These are phyloP conservation scores for Argentina silus DNA, from an alignment of 2,797 vertebrate species.

Conservation along the genomic window DNA sequence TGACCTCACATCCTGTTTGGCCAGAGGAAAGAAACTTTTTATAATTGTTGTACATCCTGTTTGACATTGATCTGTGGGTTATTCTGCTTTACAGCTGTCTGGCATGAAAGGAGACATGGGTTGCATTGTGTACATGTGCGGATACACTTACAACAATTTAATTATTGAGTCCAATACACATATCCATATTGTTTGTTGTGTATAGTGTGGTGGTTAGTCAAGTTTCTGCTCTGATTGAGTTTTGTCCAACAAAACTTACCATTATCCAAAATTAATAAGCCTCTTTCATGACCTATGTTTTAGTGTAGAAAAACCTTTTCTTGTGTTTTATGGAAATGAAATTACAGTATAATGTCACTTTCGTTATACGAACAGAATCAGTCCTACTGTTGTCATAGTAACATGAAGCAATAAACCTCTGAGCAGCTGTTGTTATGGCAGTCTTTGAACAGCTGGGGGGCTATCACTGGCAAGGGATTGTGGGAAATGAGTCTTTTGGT, in stretches of 20 bases:
- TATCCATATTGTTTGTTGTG: constrained; percentile 41
- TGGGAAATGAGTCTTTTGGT: constrained; percentile 77
- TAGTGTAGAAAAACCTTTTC: constrained; percentile 56
- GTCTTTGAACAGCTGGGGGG: constrained; percentile 82
- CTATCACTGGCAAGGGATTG: constrained; percentile 75
- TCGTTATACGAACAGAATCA: constrained; percentile 79
- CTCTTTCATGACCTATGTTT: constrained; percentile 61
- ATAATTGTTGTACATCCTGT: constrained; percentile 72
- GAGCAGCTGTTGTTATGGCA: constrained; percentile 84
- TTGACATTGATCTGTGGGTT: constrained; percentile 65
- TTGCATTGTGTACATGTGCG: constrained; percentile 52
- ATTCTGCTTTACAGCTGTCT: constrained; percentile 50
- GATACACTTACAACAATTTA: constrained; percentile 11
- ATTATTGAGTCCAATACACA: constrained; percentile 32
- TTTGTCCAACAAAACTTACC: constrained; percentile 46
- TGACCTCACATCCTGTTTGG: constrained; percentile 74
- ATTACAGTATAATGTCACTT: constrained; percentile 79
- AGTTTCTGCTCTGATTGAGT: constrained; percentile 47
- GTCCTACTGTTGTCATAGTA: constrained; percentile 82
- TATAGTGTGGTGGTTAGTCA: constrained; percentile 43
- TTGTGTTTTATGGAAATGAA: constrained; percentile 74
- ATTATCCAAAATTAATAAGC: constrained; percentile 67
- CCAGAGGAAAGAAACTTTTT: constrained; percentile 63
- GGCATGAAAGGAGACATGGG: constrained; percentile 49
- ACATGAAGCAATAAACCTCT: constrained; percentile 80